Evolutionary conservation across 1,140 invertebrate genomes (phyloP).

Genomic region (Limonius californicus): DNA sequence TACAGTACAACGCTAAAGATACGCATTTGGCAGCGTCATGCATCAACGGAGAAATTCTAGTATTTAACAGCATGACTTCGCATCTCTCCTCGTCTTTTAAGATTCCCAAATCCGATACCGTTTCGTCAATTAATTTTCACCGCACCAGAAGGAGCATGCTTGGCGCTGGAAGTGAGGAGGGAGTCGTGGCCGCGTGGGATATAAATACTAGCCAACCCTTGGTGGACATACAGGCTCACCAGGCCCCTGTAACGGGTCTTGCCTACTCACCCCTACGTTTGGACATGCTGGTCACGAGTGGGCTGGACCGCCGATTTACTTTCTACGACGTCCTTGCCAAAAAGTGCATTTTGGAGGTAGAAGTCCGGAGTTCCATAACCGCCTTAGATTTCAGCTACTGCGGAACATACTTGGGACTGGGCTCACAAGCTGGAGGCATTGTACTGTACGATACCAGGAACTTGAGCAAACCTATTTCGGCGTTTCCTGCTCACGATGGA

Average conservation of each 20-base stretch:
- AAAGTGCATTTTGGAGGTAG: conserved; percentile 28
- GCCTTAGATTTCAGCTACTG: conserved; percentile 41
- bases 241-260: conserved; percentile 34
- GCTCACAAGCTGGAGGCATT: conserved; percentile 38
- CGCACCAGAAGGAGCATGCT: conserved; percentile 36
- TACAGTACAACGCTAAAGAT: conserved; percentile 41
- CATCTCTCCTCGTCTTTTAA: conserved; percentile 31
- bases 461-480: conserved; percentile 31
- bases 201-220: conserved; percentile 37
- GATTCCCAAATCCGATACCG: conserved; percentile 38
- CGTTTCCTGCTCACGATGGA: conserved; percentile 32
- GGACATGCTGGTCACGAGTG: conserved; percentile 36
- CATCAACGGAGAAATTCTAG: conserved; percentile 37
- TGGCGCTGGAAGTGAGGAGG: conserved; percentile 40
- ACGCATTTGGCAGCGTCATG: conserved; percentile 39
- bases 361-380: conserved; percentile 36
- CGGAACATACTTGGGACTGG: conserved; percentile 37
- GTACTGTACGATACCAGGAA: conserved; percentile 39
- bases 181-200: conserved; percentile 43
- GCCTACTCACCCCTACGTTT: conserved; percentile 40
- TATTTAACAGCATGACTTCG: conserved; percentile 38
- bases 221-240: conserved; percentile 35
- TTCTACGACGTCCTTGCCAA: conserved; percentile 38
- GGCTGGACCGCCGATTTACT: conserved; percentile 38
- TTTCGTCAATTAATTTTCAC: conserved; percentile 39